Evolutionary conservation across 2,113 vertebrate species (phyloP).

Genomic region (Perognathus longimembris): DNA sequence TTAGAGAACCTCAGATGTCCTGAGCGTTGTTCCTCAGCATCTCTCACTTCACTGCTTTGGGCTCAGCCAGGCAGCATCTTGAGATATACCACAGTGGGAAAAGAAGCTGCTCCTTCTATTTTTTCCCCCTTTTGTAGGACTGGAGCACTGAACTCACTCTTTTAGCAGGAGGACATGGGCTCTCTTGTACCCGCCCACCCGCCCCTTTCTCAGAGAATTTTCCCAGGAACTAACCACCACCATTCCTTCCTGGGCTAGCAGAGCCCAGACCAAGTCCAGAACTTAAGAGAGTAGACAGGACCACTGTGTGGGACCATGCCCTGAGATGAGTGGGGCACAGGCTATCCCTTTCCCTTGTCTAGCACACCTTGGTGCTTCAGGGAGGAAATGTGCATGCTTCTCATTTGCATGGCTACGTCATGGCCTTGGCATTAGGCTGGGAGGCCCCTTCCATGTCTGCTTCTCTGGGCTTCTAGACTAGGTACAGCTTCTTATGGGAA

Average conservation of each 20-base stretch:
- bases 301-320: no score
- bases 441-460: not conserved
- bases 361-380: fast-evolving
- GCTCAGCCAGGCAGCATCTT: not conserved
- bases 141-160: not conserved
- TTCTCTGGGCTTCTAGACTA: not conserved
- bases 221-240: not conserved
- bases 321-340: not conserved
- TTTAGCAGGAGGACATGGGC: not conserved
- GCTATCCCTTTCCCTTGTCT: not conserved
- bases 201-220: not conserved
- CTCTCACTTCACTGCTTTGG: no score
- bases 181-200: not conserved
- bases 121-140: not conserved
- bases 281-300: not conserved
- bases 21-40: no score
- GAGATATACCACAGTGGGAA: no score
- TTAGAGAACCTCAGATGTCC: no score
- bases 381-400: not conserved
- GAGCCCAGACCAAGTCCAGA: not conserved
- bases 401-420: fast-evolving
- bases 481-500: not conserved
- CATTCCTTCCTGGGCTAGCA: not conserved
- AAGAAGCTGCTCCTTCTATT: not conserved
- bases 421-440: not conserved